phyloP scores from a whole-genome alignment of 2,113 vertebrate species.

The Podarcis muralis region DNA sequence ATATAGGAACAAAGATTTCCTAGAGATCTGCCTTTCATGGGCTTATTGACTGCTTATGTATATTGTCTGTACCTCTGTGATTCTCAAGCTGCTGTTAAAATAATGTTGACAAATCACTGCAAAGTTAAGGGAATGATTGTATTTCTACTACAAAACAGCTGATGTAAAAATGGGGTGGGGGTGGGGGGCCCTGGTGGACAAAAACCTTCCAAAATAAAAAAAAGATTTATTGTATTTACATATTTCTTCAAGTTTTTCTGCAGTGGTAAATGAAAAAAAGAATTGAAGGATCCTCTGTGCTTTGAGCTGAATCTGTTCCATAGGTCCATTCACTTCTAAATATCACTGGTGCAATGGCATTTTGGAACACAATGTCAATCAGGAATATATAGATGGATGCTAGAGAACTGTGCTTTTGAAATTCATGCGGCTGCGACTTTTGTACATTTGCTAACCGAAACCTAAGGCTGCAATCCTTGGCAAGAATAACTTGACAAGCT shows the following conservation, averaged over 20 bases:
- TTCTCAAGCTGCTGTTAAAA: not conserved
- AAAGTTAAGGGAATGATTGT: not conserved
- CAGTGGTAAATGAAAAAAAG: fast-evolving
- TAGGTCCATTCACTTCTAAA: not conserved
- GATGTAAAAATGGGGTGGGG: not conserved
- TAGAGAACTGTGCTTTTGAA: fast-evolving
- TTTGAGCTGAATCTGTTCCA: not conserved
- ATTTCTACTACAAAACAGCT: not conserved
- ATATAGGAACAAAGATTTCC: not conserved
- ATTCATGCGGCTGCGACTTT: not conserved
- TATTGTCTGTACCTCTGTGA: not conserved
- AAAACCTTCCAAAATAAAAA: not conserved
- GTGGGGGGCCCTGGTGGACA: not conserved
- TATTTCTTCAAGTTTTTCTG: not conserved
- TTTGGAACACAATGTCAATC: not conserved
- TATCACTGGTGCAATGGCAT: not conserved
- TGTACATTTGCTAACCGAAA: too few relatives aligned
- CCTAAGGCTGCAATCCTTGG: too few relatives aligned
- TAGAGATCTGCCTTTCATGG: not conserved
- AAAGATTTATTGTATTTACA: not conserved
- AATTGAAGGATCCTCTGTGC: fast-evolving
- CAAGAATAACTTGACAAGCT: fast-evolving
- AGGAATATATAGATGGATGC: not conserved
- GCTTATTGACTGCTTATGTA: not conserved
- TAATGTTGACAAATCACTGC: not conserved